Conservation (phyloP, 92 coral and sea anemone species). For the Porites evermanni region DNA sequence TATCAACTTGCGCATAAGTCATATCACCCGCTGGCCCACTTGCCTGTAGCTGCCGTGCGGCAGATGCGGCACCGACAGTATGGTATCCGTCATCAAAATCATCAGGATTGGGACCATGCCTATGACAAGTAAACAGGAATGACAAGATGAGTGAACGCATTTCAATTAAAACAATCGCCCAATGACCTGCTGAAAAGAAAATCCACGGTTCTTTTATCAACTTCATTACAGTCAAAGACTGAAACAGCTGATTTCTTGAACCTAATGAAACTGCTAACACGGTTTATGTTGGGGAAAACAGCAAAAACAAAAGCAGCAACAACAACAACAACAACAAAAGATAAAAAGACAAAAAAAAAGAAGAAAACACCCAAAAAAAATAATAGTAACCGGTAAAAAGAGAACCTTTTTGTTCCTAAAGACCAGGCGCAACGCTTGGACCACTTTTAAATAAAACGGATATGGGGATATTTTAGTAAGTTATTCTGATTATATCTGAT, state of each 20-base stretch:
- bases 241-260: too few relatives aligned
- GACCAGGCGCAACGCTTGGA: too few relatives aligned
- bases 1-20: conserved; percentile 14
- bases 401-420: too few relatives aligned
- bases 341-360: neutral
- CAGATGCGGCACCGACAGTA: conserved; percentile 1
- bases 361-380: neutral
- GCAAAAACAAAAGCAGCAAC: neutral
- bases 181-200: too few relatives aligned
- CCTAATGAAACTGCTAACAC: too few relatives aligned
- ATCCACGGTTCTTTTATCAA: too few relatives aligned
- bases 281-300: neutral
- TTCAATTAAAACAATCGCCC: too few relatives aligned
- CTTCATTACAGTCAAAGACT: too few relatives aligned
- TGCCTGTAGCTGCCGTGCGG: conserved; percentile 11
- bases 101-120: conserved; percentile 21
- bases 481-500: too few relatives aligned
- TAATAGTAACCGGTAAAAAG: too few relatives aligned
- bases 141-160: neutral
- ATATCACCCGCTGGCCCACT: conserved; percentile 4
- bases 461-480: too few relatives aligned
- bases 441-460: too few relatives aligned
- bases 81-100: conserved; percentile 10
- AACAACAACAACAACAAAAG: neutral
- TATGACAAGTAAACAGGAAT: neutral